Evolutionary conservation across 1,140 invertebrate species (phyloP), one percentile per base, ranked within the genome.

Genomic region (Euschistus heros): DNA sequence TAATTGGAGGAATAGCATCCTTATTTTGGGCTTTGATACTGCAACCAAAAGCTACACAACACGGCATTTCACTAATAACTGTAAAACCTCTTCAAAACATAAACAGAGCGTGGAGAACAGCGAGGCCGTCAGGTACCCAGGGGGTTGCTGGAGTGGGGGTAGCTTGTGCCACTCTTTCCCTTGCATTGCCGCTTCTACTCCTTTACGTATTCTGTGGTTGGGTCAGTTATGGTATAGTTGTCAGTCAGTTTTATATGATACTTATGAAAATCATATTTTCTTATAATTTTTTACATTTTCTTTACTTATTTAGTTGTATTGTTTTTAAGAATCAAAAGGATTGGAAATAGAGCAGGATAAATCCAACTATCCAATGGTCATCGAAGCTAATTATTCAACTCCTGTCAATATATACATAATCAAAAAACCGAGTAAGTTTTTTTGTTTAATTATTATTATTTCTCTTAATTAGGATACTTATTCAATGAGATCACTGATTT

Each of bases 371-470:
- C 47, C 47, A 6, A 22, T 50, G 47, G 22, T 50, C n/a, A 50
- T 50, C 2, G 47, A 22, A 50, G 22, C n/a, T 18, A 18, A 50
- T 20, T 50, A 8, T 20, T 50, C 47, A 18, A 20, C 22, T 20
- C 47, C 47, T 1, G 47, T 50, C 47, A 50, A 50, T 20, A 50
- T 50, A 50, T 50, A 50, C 22, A 10, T 22, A 6, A 22, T 50
- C 47, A 50, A 50, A 20, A 50, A 50, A 50, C 22, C 10, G n/a
- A 20, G 47, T 50, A 50, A 50, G 47, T 50, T 50, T 18, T 50
- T 50, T 20, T 22, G 10, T 50, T 50, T 18, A 10, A n/a, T 50
- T 50, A 50, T 50, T 13, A 50, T 10, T 50, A n/a, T 47, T 47
- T 47, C 4, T 4, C 3, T 47, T 47, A 4, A 5, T 47, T 6